These are phyloP conservation scores for Strigamia transsilvanica DNA, from an alignment of 2,888 invertebrate species.

Conservation along the genomic window DNA sequence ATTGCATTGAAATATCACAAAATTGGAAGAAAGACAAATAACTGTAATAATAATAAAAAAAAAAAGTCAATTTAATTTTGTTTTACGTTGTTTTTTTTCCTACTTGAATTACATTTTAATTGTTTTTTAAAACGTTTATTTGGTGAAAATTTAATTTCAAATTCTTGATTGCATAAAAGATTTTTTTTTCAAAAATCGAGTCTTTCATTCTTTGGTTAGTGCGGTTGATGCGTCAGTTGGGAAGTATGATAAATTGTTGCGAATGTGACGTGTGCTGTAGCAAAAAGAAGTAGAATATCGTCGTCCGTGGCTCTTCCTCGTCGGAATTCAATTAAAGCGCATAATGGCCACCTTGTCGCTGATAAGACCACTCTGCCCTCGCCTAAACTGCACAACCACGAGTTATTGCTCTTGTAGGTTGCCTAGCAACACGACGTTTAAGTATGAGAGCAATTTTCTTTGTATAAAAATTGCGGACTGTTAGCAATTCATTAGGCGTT, in stretches of 20 bases:
- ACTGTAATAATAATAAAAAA: not conserved
- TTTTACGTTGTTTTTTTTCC: not conserved
- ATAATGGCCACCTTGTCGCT: conserved; percentile 49
- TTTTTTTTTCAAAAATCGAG: not conserved
- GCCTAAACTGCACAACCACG: conserved; percentile 46
- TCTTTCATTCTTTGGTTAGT: conserved; percentile 19
- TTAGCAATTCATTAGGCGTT: conserved; percentile 31
- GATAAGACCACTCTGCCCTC: conserved; percentile 43
- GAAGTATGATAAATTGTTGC: conserved; percentile 33
- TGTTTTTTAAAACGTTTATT: not conserved
- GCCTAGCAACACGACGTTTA: conserved; percentile 36
- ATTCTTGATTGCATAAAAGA: not conserved
- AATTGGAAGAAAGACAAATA: not conserved
- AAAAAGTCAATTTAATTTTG: not conserved
- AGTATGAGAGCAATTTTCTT: conserved; percentile 36
- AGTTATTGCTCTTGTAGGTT: conserved; percentile 43
- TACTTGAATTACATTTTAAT: not conserved
- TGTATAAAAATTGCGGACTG: conserved; percentile 40
- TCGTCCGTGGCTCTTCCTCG: conserved; percentile 47
- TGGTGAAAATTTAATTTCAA: not conserved
- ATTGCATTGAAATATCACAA: not conserved
- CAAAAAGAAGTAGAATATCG: conserved; percentile 7
- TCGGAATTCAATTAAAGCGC: conserved; percentile 46
- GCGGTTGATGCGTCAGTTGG: conserved; percentile 34
- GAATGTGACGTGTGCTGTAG: conserved; percentile 1